Conservation (phyloP, 1,140 invertebrate genomes). For the Brachionus calyciflorus region DNA sequence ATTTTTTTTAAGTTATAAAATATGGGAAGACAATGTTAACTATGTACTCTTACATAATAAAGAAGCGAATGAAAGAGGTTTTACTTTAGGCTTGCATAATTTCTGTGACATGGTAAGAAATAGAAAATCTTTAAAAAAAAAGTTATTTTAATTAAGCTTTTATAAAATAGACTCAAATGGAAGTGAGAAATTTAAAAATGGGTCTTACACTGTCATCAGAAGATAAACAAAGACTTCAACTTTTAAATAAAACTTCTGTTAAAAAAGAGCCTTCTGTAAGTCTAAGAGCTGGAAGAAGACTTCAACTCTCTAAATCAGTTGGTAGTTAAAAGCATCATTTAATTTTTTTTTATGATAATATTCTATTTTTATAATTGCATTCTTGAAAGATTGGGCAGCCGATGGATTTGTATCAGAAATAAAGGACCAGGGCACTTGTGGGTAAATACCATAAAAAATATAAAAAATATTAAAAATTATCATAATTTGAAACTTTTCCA, state of each 20-base stretch:
- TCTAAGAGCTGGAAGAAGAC: background rate
- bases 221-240: background rate
- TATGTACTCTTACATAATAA: background rate
- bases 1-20: constrained; percentile 3
- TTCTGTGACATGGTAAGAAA: constrained; percentile 37
- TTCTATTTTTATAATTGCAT: background rate
- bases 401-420: constrained; percentile 82
- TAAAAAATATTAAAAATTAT: background rate
- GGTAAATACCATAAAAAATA: constrained; percentile 57
- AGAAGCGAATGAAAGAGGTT: background rate
- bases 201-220: constrained; percentile 1
- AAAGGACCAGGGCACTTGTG: constrained; percentile 73
- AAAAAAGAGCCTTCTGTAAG: background rate
- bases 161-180: constrained; percentile 10
- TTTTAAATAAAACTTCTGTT: background rate
- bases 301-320: constrained; percentile 21
- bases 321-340: background rate
- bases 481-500: background rate
- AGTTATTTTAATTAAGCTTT: background rate
- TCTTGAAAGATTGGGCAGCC: constrained; percentile 76
- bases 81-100: constrained; percentile 18
- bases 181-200: constrained; percentile 13
- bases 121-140: background rate
- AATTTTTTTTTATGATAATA: background rate
- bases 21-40: constrained; percentile 31